Percentiles rank a stretch among this genome's conserved stretches.
These are phyloP conservation scores for Ceratina japonica DNA, from an alignment of 1,140 invertebrate genomes.

Conservation along the genomic window DNA sequence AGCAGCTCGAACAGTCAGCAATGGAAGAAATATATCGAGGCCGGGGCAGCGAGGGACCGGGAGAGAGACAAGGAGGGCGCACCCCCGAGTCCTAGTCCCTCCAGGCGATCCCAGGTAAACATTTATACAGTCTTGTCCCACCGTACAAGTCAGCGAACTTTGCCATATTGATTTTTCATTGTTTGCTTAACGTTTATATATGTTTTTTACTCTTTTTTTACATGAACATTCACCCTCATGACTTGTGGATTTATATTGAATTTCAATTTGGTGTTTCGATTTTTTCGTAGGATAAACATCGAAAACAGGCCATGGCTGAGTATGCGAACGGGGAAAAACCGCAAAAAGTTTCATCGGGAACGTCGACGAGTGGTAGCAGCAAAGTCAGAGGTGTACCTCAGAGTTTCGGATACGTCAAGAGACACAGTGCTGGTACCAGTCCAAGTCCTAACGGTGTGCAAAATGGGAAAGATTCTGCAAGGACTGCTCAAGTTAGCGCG, in stretches of 20 bases:
- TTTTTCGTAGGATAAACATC: slow-evolving; percentile 72
- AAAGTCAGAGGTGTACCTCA: slow-evolving; percentile 86
- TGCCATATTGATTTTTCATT: slow-evolving; percentile 17
- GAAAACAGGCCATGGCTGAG: slow-evolving; percentile 76
- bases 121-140: slow-evolving; percentile 2
- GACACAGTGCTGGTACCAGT: slow-evolving; percentile 82
- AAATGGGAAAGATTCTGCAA: slow-evolving; percentile 78
- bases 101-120: slow-evolving; percentile 74
- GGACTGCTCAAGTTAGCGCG: slow-evolving; percentile 90
- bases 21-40: slow-evolving; percentile 82
- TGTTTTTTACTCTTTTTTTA: background rate
- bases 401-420: slow-evolving; percentile 90
- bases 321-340: slow-evolving; percentile 75
- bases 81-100: slow-evolving; percentile 76
- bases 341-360: slow-evolving; percentile 77
- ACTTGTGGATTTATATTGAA: background rate
- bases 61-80: slow-evolving; percentile 75
- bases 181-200: background rate
- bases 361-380: slow-evolving; percentile 72
- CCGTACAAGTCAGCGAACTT: background rate
- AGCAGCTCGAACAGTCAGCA: slow-evolving; percentile 80
- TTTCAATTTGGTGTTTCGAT: background rate
- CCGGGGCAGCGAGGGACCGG: slow-evolving; percentile 74
- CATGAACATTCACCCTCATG: too few relatives aligned
- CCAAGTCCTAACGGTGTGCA: slow-evolving; percentile 79